Evolutionary conservation across 2,113 vertebrate species (phyloP).

Genomic region (Anser brachyrhynchus): DNA sequence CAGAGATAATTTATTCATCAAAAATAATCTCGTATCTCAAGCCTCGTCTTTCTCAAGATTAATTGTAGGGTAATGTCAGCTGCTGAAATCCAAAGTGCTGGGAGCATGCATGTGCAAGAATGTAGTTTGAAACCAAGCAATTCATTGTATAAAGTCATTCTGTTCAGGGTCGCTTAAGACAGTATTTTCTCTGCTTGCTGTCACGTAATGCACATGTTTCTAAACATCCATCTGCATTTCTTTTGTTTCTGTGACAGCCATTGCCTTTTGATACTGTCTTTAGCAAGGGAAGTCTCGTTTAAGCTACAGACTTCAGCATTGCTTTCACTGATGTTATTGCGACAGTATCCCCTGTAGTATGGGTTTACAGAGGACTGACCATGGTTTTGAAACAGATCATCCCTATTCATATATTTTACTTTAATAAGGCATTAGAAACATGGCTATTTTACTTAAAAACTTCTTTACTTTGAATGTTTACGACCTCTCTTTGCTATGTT

Average conservation of each 20-base stretch:
- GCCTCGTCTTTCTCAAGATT: not conserved
- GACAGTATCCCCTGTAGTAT: not conserved
- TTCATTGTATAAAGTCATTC: conserved; percentile 10
- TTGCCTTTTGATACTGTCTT: not conserved
- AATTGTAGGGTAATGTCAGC: not conserved
- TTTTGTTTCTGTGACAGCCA: conserved; percentile 5
- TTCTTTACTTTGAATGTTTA: not conserved
- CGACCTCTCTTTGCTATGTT: not conserved
- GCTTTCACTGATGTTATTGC: not conserved
- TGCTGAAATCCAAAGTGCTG: not conserved
- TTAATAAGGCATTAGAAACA: not conserved
- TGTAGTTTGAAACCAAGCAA: not conserved
- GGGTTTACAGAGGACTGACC: not conserved
- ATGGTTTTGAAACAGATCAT: not conserved
- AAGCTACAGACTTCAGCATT: not conserved
- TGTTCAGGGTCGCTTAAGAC: not conserved
- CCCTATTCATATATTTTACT: not conserved
- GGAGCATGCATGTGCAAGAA: not conserved
- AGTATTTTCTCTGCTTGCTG: not conserved
- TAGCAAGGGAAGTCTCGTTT: not conserved
- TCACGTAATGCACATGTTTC: not conserved
- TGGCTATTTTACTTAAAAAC: not conserved
- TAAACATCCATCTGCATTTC: conserved; percentile 19
- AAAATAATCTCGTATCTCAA: not conserved
- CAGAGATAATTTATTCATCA: conserved; percentile 17